Evolutionary conservation across 2,113 vertebrate genomes (phyloP).

Genomic region (Tinamus guttatus): DNA sequence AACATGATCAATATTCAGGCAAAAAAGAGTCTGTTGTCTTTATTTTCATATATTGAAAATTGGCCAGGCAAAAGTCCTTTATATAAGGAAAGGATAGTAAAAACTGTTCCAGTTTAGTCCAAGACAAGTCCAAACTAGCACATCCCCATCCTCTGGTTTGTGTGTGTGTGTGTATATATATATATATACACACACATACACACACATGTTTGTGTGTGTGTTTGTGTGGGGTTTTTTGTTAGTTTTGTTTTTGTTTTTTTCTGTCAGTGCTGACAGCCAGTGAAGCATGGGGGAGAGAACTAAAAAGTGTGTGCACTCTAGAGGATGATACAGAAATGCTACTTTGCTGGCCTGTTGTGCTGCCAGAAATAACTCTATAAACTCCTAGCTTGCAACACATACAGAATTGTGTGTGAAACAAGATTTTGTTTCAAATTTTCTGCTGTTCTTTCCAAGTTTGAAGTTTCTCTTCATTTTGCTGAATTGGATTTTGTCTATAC

Average conservation of each 20-base stretch:
- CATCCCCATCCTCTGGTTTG: neutral
- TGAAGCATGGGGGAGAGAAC: neutral
- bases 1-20: neutral
- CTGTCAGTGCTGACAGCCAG: neutral
- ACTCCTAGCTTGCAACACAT: neutral
- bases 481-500: neutral
- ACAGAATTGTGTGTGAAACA: neutral
- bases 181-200: too few species aligned
- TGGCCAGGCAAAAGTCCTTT: neutral
- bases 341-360: neutral
- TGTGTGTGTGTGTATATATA: neutral
- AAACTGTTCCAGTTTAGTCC: neutral
- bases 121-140: neutral
- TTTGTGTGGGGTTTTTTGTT: neutral
- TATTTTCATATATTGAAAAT: neutral
- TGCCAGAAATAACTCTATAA: slow-evolving; percentile 16
- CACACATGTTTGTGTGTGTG: neutral
- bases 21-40: neutral
- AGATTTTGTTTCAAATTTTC: neutral
- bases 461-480: neutral
- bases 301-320: neutral
- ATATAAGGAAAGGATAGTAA: neutral
- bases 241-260: neutral
- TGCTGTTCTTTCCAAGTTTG: neutral
- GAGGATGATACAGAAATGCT: neutral